Evolutionary conservation across 1,140 invertebrate genomes (phyloP).

Genomic region (Rhopalosiphum maidis): DNA sequence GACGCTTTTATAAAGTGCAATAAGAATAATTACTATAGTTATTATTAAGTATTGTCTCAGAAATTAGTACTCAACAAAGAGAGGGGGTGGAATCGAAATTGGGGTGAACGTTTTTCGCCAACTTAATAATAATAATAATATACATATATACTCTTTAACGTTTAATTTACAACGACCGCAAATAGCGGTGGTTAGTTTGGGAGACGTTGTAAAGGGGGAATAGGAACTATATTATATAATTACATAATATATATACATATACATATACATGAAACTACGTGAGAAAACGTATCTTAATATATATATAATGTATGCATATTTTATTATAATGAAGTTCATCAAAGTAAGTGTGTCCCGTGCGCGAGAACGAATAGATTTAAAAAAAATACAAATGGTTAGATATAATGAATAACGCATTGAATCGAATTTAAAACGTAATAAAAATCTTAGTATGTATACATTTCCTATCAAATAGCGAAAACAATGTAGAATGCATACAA

Average conservation of each 20-base stretch:
- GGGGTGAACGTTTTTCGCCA: slow-evolving; percentile 24
- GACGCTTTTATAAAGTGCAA: slow-evolving; percentile 31
- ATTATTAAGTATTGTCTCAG: slow-evolving; percentile 46
- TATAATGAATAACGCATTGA: neutral
- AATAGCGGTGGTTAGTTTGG: neutral
- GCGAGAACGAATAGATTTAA: neutral
- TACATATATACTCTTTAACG: neutral
- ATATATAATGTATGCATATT: neutral
- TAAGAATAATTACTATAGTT: slow-evolving; percentile 46
- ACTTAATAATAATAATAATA: neutral
- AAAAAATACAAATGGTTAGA: neutral
- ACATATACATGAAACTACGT: neutral
- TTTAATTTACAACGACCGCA: slow-evolving; percentile 29
- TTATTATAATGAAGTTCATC: neutral
- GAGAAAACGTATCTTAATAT: slow-evolving; percentile 1
- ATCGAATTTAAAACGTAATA: neutral
- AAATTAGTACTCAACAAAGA: neutral
- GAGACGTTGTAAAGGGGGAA: neutral
- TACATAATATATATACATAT: neutral
- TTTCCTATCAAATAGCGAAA: neutral
- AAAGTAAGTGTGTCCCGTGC: neutral
- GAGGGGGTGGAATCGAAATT: neutral
- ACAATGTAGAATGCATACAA: neutral
- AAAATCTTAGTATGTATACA: neutral
- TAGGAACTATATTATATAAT: neutral